A percentile compares a stretch with the other conserved stretches of the same genome.
These are phyloP conservation scores for Andrena chrysosceles DNA, from an alignment of 2,888 invertebrate species.

Conservation along the genomic window DNA sequence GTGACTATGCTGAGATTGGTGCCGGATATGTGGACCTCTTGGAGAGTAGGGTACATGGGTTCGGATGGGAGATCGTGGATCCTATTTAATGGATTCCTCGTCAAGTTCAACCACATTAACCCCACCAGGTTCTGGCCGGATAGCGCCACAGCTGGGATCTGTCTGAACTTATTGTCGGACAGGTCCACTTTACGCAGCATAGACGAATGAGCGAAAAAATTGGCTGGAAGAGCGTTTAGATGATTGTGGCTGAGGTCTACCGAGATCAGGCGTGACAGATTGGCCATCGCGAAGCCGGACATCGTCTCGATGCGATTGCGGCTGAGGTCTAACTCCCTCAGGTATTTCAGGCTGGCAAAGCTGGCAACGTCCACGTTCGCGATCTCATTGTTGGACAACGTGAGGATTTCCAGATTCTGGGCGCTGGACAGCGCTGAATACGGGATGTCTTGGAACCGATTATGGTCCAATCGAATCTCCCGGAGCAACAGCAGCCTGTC, in stretches of 20 bases:
- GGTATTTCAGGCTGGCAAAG: conserved; percentile 90
- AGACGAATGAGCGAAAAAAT: conserved; percentile 92
- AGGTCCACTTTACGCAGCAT: conserved; percentile 91
- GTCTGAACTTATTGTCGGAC: conserved; percentile 91
- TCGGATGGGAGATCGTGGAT: conserved; percentile 90
- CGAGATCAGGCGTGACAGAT: conserved; percentile 90
- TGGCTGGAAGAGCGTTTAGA: conserved; percentile 91
- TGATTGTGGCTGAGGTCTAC: conserved; percentile 92
- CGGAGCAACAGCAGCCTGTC: conserved; percentile 90
- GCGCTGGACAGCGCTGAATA: conserved; percentile 92
- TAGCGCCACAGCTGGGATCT: conserved; percentile 92
- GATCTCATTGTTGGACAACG: conserved; percentile 89
- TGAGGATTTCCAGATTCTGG: conserved; percentile 90
- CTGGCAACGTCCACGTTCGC: conserved; percentile 91
- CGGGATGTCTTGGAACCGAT: conserved; percentile 91
- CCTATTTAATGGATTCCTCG: conserved; percentile 92
- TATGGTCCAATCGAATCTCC: conserved; percentile 90
- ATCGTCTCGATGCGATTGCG: conserved; percentile 91
- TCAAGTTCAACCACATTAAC: conserved; percentile 92
- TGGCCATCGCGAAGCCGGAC: conserved; percentile 93
- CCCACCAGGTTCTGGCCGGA: conserved; percentile 91
- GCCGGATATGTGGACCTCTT: conserved; percentile 91
- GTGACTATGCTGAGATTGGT: conserved; percentile 94
- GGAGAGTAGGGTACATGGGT: conserved; percentile 90
- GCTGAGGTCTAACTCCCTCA: conserved; percentile 91